A percentile compares a stretch with the other conserved stretches of the same genome.
Conservation (phyloP, 2,797 vertebrate species). For the Momotus momota region DNA sequence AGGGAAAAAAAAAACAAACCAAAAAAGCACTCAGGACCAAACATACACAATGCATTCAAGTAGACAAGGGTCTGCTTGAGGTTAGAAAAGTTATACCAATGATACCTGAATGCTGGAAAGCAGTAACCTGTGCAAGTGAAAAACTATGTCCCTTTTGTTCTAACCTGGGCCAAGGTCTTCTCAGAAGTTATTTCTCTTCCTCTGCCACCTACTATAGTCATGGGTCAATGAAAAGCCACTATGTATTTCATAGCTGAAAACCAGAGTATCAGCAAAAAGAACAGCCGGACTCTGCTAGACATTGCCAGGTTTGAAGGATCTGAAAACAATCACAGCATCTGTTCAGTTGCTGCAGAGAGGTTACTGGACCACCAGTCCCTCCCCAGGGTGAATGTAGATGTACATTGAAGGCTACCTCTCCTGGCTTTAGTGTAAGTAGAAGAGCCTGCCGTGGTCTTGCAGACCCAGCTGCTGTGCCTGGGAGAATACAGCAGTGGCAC, state of each 20-base stretch:
- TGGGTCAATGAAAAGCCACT: background rate
- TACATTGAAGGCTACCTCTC: background rate
- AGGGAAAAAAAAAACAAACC: background rate
- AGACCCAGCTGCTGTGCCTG: background rate
- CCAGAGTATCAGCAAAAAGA: conserved; percentile 12
- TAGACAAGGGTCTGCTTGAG: background rate
- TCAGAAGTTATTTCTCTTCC: background rate
- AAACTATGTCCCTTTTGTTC: background rate
- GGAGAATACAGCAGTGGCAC: background rate
- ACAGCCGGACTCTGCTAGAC: background rate
- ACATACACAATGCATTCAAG: background rate
- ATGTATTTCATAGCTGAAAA: background rate
- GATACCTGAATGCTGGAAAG: background rate
- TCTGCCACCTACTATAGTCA: background rate
- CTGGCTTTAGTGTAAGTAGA: background rate
- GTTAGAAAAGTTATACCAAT: background rate
- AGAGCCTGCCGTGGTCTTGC: background rate
- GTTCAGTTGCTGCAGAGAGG: background rate
- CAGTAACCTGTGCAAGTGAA: background rate
- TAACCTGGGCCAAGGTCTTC: background rate
- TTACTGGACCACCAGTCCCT: background rate
- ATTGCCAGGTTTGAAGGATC: background rate
- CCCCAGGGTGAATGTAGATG: background rate
- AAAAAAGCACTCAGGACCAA: background rate
- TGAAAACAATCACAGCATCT: background rate